These are phyloP conservation scores for Drosophila parthenogenetica DNA, from an alignment of 2,888 invertebrate genomes.

Conservation along the genomic window DNA sequence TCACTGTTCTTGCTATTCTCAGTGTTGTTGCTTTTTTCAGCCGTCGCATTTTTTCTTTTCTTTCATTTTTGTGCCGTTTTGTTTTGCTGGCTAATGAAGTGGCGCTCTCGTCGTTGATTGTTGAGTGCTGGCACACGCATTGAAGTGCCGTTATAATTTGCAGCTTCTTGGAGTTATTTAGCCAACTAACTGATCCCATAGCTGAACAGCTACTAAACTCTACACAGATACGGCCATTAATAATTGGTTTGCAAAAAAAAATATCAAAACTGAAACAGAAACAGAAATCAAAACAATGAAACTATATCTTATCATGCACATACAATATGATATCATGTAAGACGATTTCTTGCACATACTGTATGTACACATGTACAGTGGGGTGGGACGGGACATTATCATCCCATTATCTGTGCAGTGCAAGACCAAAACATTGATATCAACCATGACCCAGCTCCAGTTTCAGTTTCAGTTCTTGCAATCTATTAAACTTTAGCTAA, in stretches of 20 bases:
- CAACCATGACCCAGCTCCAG: conserved; percentile 68
- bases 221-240: conserved; percentile 36
- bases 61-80: conserved; percentile 4
- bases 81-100: conserved; percentile 14
- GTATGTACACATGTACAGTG: conserved; percentile 16
- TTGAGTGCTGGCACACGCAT: conserved; percentile 23
- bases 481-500: conserved; percentile 32
- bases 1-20: conserved; percentile 7
- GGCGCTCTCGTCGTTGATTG: conserved; percentile 13
- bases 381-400: conserved; percentile 52
- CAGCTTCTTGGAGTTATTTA: conserved; percentile 19
- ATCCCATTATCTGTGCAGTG: conserved; percentile 62
- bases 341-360: conserved; percentile 45
- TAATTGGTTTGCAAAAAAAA: conserved; percentile 42
- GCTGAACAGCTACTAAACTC: conserved; percentile 47
- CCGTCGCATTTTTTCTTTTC: conserved; percentile 19
- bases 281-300: conserved; percentile 43
- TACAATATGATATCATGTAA: conserved; percentile 69
- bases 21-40: conserved; percentile 19
- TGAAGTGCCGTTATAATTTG: conserved; percentile 26
- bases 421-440: conserved; percentile 61
- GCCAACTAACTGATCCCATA: conserved; percentile 49
- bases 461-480: conserved; percentile 2
- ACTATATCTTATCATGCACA: conserved; percentile 70
- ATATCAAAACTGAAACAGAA: conserved; percentile 25